Evolutionary conservation across 2,888 invertebrate genomes (phyloP).

Genomic region (Lissocephala sabroskyi): DNA sequence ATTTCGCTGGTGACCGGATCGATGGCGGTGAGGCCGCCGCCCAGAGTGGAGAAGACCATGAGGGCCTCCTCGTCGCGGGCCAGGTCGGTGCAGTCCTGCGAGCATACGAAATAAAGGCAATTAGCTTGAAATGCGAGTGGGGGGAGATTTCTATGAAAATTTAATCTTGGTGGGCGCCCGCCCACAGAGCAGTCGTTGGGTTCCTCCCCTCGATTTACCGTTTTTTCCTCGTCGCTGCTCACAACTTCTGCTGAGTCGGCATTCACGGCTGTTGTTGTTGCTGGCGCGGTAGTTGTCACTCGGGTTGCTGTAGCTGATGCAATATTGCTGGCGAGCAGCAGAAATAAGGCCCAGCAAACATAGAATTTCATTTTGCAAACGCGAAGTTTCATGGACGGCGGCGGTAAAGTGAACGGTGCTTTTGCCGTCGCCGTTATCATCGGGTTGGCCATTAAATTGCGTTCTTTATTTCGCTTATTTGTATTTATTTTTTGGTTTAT

Average conservation of each 20-base stretch:
- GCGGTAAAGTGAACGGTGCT: slow-evolving; percentile 11
- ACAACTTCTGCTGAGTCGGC: slow-evolving; percentile 59
- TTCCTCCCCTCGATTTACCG: slow-evolving; percentile 41
- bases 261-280: slow-evolving; percentile 19
- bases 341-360: slow-evolving; percentile 47
- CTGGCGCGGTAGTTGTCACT: too few species aligned
- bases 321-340: slow-evolving; percentile 43
- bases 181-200: neutral
- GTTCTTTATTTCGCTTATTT: too few species aligned
- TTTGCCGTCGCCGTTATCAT: slow-evolving; percentile 20
- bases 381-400: too few species aligned
- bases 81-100: slow-evolving; percentile 77
- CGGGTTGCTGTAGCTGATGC: slow-evolving; percentile 45
- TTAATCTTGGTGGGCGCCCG: neutral
- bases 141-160: neutral
- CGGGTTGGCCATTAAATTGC: too few species aligned
- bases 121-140: neutral
- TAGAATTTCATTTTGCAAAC: slow-evolving; percentile 52
- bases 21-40: slow-evolving; percentile 93
- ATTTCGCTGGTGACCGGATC: slow-evolving; percentile 88
- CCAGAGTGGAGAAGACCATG: slow-evolving; percentile 92
- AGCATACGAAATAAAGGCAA: too few species aligned
- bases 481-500: slow-evolving; percentile 16
- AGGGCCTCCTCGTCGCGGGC: slow-evolving; percentile 82
- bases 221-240: slow-evolving; percentile 43